Percentiles rank a stretch among this genome's conserved stretches.
Conservation (phyloP, 2,888 invertebrate species). For the Acleris sparsana region DNA sequence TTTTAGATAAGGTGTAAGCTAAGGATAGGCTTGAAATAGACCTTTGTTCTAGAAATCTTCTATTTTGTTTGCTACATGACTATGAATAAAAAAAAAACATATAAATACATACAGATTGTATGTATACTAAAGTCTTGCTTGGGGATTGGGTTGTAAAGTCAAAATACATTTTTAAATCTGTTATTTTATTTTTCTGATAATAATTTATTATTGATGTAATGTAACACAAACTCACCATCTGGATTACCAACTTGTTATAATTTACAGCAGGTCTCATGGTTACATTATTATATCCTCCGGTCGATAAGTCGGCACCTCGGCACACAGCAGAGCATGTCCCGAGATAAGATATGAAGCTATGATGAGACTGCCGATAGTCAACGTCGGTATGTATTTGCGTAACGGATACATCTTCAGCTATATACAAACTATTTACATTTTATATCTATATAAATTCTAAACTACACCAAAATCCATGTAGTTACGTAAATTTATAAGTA, state of each 20-base stretch:
- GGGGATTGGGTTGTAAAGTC: not conserved
- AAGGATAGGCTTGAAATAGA: not conserved
- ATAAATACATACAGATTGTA: too few species aligned
- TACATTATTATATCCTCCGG: slow-evolving; percentile 7
- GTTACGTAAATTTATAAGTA: slow-evolving; percentile 54
- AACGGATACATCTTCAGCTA: slow-evolving; percentile 32
- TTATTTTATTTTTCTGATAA: slow-evolving; percentile 73
- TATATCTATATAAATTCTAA: slow-evolving; percentile 35
- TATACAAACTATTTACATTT: slow-evolving; percentile 58
- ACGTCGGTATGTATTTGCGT: slow-evolving; percentile 33
- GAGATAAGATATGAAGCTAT: slow-evolving; percentile 33
- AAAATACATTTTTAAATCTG: slow-evolving; percentile 46
- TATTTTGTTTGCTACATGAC: too few species aligned
- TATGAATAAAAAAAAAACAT: too few species aligned
- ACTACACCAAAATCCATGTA: slow-evolving; percentile 34
- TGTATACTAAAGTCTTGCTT: too few species aligned
- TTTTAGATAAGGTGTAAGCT: not conserved
- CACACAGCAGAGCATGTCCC: slow-evolving; percentile 11
- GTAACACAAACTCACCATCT: slow-evolving; percentile 58
- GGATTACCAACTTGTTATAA: slow-evolving; percentile 1
- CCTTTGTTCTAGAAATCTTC: too few species aligned
- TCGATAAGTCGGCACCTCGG: slow-evolving; percentile 9
- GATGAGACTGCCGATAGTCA: slow-evolving; percentile 31
- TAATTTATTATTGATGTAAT: slow-evolving; percentile 69
- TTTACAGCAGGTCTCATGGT: slow-evolving; percentile 18